Evolutionary conservation across 2,888 invertebrate species (phyloP).

Genomic region (Oscheius sp.): DNA sequence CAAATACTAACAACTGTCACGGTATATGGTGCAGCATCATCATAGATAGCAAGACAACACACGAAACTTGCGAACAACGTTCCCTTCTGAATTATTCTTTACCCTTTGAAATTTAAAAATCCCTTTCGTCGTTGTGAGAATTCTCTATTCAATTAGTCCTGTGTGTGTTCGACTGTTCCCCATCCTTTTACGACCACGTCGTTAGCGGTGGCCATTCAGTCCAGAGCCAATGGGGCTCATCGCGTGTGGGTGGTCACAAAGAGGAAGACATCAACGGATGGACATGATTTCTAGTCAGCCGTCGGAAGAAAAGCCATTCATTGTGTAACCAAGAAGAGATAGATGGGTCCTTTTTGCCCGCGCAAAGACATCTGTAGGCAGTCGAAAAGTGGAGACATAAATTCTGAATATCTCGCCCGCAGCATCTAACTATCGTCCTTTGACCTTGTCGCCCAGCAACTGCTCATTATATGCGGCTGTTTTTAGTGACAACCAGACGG

Average conservation of each 20-base stretch:
- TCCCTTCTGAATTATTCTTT: too few species aligned
- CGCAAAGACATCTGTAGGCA: neutral
- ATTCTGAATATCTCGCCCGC: neutral
- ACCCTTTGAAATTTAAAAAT: too few species aligned
- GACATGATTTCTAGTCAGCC: neutral
- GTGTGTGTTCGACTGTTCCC: conserved; percentile 20
- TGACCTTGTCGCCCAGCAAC: conserved; percentile 9
- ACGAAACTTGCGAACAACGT: too few species aligned
- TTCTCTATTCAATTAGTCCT: conserved; percentile 10
- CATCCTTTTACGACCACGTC: conserved; percentile 22
- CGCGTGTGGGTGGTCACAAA: conserved; percentile 18
- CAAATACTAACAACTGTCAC: too few species aligned
- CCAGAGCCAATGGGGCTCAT: conserved; percentile 20
- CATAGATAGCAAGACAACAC: too few species aligned
- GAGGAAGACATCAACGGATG: neutral
- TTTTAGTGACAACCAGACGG: conserved; percentile 3
- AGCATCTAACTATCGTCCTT: neutral
- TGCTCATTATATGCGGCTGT: conserved; percentile 24
- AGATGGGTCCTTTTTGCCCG: too few species aligned
- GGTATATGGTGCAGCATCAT: too few species aligned
- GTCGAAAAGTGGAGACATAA: neutral
- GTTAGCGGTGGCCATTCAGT: conserved; percentile 27
- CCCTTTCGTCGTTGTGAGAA: too few species aligned
- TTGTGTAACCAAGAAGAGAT: too few species aligned
- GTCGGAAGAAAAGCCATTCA: too few species aligned